Evolutionary conservation across 1,140 invertebrate species (phyloP), one percentile per base, ranked within the genome.

Genomic region (Ostrea edulis): DNA sequence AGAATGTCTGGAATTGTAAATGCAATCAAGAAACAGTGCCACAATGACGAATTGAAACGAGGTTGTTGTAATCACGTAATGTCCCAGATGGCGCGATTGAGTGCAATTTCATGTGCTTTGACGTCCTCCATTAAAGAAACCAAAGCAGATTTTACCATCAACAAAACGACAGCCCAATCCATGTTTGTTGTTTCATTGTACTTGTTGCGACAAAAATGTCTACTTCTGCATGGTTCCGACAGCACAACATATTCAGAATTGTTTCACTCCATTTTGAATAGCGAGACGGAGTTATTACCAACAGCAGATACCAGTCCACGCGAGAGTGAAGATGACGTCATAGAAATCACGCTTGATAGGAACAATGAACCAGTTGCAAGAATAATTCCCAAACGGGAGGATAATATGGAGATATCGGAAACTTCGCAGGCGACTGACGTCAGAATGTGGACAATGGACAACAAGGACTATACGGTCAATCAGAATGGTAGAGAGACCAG

Each of bases 281-380:
- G 68, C 29, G 68, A 77, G 29, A 25, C 29, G 2, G 68, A 77
- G 29, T 22, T 83, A 35, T 44, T 83, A 11, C 20, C 22, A n/a
- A 1, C 44, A 51, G n/a, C 44, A 22, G 17, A 83, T 12, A 22
- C n/a, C n/a, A 83, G 20, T 53, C 12, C 11, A 20, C 35, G 51
- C 20, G 52, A 83, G n/a, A 83, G 52, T 62, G 55, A 58, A 44
- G 83, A 85, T 62, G 82, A 83, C 51, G 83, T 85, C 51, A 85
- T 85, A 58, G 83, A 85, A 29, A 85, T 85, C 20, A 85, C 53
- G 7, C 14, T 85, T 8, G 83, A 62, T 55, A 54, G 55, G 17
- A 85, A 62, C 11, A 62, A 85, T 85, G 83, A 85, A 85, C 83
- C 83, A 9, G 54, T 85, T 52, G 83, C 83, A 14, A 52, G 83